These are phyloP conservation scores for Tinamus major DNA, from an alignment of 2,797 vertebrate species.

Conservation along the genomic window DNA sequence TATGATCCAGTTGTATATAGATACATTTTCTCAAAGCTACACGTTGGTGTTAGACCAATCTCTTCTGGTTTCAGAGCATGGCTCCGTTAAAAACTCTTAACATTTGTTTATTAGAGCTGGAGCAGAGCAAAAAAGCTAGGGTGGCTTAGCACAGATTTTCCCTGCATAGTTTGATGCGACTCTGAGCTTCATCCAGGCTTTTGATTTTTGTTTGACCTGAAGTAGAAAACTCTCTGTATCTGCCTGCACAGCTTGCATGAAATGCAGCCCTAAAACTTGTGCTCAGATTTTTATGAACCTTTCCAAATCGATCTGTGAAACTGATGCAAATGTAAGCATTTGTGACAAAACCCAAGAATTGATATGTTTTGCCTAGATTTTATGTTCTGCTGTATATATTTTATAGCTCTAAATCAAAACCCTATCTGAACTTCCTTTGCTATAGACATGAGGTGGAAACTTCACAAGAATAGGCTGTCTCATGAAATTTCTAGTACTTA, in stretches of 20 bases:
- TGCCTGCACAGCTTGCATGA: background rate
- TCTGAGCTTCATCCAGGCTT: background rate
- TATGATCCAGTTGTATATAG: background rate
- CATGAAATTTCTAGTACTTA: background rate
- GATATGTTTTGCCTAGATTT: background rate
- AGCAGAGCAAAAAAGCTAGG: background rate
- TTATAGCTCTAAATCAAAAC: background rate
- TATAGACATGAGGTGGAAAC: background rate
- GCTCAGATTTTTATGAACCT: background rate
- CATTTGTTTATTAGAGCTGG: background rate
- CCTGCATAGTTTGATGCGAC: background rate
- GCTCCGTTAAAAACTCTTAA: conserved; percentile 3
- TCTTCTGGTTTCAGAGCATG: background rate
- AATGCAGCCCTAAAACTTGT: background rate
- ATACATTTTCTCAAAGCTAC: conserved; percentile 5
- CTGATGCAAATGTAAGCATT: background rate
- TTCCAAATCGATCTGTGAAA: background rate
- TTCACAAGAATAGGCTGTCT: background rate
- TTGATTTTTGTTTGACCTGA: background rate
- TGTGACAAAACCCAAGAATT: background rate
- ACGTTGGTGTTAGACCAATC: background rate
- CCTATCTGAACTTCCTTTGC: background rate
- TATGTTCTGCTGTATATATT: background rate
- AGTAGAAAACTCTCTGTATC: background rate
- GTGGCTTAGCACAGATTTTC: background rate